A percentile compares a stretch with the other conserved stretches of the same genome.
These are phyloP conservation scores for Geotrypetes seraphini DNA, from an alignment of 2,797 vertebrate species.

Conservation along the genomic window DNA sequence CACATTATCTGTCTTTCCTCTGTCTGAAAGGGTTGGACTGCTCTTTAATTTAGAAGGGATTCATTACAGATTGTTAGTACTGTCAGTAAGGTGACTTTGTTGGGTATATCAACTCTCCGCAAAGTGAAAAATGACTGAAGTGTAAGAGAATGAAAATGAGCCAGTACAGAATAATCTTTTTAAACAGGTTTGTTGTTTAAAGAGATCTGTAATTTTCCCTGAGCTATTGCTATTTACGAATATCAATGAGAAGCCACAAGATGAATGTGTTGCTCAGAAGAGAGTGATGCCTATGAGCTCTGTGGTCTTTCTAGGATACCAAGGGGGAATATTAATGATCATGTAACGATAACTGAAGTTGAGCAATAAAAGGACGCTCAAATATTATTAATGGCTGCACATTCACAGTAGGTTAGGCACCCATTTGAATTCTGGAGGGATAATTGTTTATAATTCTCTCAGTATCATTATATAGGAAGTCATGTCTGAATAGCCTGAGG, in stretches of 20 bases:
- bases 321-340: neutral
- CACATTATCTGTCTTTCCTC: neutral
- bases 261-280: neutral
- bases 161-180: neutral
- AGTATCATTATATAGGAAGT: neutral
- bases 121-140: neutral
- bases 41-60: neutral
- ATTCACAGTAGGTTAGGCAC: neutral
- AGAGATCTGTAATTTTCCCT: neutral
- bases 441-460: neutral
- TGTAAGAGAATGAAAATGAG: neutral
- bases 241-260: slow-evolving; percentile 1
- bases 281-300: neutral
- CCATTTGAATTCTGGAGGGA: rapidly evolving
- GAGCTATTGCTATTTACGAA: neutral
- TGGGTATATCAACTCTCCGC: neutral
- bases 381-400: neutral
- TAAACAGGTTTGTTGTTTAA: neutral
- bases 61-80: neutral
- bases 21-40: neutral
- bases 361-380: too few relatives aligned
- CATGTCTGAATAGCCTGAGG: rapidly evolving
- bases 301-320: neutral
- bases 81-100: neutral
- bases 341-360: neutral